These are phyloP conservation scores for Drosophila ercepeae DNA, from an alignment of 1,140 invertebrate species.

Conservation along the genomic window DNA sequence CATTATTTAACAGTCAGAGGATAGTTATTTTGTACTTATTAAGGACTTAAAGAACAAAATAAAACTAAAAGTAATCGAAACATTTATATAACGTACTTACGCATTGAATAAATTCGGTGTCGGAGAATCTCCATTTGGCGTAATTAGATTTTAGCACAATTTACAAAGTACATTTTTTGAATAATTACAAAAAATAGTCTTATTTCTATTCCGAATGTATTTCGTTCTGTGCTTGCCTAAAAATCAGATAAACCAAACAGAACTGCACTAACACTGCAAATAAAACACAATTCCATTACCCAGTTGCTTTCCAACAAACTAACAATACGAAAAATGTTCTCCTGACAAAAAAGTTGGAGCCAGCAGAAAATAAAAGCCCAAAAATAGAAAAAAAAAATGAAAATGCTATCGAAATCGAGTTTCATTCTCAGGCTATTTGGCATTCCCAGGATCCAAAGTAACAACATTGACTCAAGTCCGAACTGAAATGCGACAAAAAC, in stretches of 20 bases:
- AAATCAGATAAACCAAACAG: not conserved
- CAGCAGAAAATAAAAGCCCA: too few relatives aligned
- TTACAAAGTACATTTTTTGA: conserved; percentile 29
- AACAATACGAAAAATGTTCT: conserved; percentile 42
- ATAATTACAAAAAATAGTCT: too few relatives aligned
- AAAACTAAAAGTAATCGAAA: not conserved
- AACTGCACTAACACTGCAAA: not conserved
- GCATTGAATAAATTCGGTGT: too few relatives aligned
- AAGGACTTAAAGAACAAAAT: not conserved
- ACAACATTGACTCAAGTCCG: conserved; percentile 57
- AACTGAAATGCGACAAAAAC: conserved; percentile 29
- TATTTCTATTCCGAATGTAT: too few relatives aligned
- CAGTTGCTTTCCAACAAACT: conserved; percentile 8
- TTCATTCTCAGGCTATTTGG: conserved; percentile 44
- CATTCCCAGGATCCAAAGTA: conserved; percentile 45
- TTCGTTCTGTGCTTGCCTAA: too few relatives aligned
- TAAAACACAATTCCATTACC: conserved; percentile 1
- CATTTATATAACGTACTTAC: too few relatives aligned
- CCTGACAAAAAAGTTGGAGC: conserved; percentile 32
- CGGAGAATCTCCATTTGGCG: not conserved
- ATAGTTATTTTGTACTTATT: conserved; percentile 42
- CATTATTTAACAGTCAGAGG: conserved; percentile 25
- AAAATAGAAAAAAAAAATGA: conserved; percentile 7
- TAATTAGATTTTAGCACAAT: not conserved
- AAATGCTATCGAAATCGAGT: conserved; percentile 64